Base-by-base conservation (phyloP, 2,113 vertebrate species). In the Archocentrus centrarchus region DNA sequence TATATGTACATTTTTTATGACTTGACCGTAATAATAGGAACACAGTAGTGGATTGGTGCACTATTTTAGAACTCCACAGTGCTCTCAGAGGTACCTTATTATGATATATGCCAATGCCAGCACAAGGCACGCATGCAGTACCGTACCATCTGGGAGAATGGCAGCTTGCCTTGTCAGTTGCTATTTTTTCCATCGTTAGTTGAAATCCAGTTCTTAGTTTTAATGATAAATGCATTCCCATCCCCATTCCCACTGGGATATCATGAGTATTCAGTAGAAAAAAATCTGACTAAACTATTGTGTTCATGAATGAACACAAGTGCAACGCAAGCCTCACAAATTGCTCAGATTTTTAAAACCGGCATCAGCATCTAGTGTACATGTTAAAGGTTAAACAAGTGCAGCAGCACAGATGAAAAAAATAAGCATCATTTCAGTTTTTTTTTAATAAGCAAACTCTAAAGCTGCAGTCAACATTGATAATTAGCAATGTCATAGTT, bases 71-170 rank as follows among this genome's bases (percentile, higher is more conserved):
- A 64, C 14, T 53, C 50, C n/a, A 11, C 83, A n/a, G 62, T 41
- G 14, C 39, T 37, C 41, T 83, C 24, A 22, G 35, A 81, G 76
- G 20, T 88, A 68, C 11, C 59, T 37, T 70, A 61, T 79, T 73
- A 79, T 77, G 17, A 32, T 73, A 73, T 73, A 73, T n/a, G 68
- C 44, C 3, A 55, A 30, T 20, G 4, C 32, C 78, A 77, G 73
- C 85, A 82, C 58, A 73, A 90, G 79, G 86, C 86, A 82, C 77
- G 50, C 50, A 86, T 88, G 75, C 39, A 10, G 8, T 88, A 86
- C 70, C 87, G 39, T 44, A 59, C 79, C 89, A 91, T 90, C 83
- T 86, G 53, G 30, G 41, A 41, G 27, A 79, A 58, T 90, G 82
- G 80, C 82, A 70, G 59, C 41, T 53, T 80, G 60, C 75, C 59